phyloP scores from a whole-genome alignment of 2,113 vertebrate species.

The Campylorhamphus procurvoides region DNA sequence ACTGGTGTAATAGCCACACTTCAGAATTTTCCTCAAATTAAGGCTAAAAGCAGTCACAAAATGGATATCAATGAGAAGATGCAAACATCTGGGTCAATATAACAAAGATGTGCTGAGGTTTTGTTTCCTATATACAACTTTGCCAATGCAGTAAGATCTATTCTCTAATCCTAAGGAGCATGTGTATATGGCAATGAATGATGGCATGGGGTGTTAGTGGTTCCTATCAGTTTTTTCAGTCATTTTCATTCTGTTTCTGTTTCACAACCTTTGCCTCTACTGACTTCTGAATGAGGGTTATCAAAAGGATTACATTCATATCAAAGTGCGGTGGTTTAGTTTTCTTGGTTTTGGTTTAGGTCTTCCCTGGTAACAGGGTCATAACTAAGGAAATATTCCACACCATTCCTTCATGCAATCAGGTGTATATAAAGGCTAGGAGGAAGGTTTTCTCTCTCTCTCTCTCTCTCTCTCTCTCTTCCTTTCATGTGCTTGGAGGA shows the following conservation, averaged over 20 bases:
- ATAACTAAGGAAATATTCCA: no score
- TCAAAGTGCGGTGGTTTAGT: no score
- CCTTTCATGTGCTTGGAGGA: no score
- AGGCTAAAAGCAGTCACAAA: not conserved
- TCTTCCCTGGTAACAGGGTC: no score
- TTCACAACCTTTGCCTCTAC: not conserved
- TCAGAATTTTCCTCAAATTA: not conserved
- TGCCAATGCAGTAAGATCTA: not conserved
- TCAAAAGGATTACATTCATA: not conserved
- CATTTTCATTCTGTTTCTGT: not conserved
- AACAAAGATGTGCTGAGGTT: fast-evolving
- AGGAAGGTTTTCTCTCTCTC: no score
- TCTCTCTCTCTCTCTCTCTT: no score
- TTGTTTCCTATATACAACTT: not conserved
- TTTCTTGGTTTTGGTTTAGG: no score
- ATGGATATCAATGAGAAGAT: not conserved
- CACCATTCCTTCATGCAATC: no score
- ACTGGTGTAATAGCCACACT: not conserved
- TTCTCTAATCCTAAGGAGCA: not conserved
- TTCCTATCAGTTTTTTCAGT: not conserved
- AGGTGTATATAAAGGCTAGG: no score
- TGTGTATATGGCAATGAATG: not conserved
- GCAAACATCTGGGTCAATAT: not conserved
- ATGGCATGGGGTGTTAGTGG: fast-evolving
- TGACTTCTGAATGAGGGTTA: not conserved